phyloP scores from a whole-genome alignment of 2,113 vertebrate genomes.

The cat (Felis catus) region DNA sequence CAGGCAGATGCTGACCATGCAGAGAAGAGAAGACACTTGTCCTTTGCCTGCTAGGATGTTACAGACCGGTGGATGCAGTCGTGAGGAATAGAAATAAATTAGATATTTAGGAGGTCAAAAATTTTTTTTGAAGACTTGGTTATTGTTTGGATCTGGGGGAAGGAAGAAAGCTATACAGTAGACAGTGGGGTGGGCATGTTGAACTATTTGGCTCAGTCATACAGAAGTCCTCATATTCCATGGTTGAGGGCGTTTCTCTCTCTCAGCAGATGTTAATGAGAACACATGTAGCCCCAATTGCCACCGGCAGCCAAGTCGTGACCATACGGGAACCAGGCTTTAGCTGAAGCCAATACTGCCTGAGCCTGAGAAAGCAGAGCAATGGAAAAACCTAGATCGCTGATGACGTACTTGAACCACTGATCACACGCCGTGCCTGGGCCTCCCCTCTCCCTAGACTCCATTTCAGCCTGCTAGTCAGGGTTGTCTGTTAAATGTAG shows the following conservation, averaged over 20 bases:
- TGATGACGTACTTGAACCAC: not conserved
- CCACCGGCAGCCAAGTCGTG: not conserved
- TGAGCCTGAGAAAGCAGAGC: not conserved
- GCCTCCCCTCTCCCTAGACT: not conserved
- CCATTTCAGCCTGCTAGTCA: not conserved
- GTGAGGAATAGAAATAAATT: not conserved
- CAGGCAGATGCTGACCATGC: not conserved
- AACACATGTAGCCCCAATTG: not conserved
- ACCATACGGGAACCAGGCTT: not conserved
- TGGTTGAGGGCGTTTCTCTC: not conserved
- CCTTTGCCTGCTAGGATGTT: not conserved
- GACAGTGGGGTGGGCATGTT: not conserved
- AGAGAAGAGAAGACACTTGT: not conserved
- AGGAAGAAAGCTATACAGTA: not conserved
- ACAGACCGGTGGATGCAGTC: not conserved
- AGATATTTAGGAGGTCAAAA: not conserved
- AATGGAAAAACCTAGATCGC: not conserved
- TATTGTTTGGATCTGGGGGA: not conserved
- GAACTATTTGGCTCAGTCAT: not conserved
- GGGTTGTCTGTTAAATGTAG: not conserved
- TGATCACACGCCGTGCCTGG: not conserved
- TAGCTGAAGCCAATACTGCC: not conserved
- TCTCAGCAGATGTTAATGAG: not conserved
- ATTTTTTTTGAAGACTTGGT: not conserved
- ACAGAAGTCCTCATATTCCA: not conserved